These are phyloP conservation scores for Craseonycteris thonglongyai DNA, from an alignment of 2,113 vertebrate species.

Conservation along the genomic window DNA sequence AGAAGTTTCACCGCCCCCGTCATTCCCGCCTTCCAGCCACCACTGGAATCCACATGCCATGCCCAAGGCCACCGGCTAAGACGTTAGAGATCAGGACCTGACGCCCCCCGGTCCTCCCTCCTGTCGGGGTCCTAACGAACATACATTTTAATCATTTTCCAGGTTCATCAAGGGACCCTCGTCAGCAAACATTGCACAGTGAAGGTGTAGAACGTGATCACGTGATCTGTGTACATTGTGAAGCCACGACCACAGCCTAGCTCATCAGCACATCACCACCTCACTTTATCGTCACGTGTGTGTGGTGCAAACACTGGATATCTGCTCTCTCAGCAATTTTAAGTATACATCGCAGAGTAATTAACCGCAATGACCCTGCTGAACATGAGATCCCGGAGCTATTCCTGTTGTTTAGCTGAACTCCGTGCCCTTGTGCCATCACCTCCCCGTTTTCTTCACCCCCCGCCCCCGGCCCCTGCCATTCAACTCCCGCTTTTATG, in stretches of 20 bases:
- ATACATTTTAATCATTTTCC: neutral
- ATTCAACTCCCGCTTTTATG: neutral
- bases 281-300: neutral
- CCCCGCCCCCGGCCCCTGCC: neutral
- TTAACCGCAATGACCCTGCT: neutral
- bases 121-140: neutral
- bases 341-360: neutral
- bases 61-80: neutral
- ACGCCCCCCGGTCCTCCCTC: neutral
- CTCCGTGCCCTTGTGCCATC: neutral
- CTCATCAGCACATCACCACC: neutral
- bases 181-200: neutral
- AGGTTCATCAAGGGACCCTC: neutral
- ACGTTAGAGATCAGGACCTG: neutral
- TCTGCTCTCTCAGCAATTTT: neutral
- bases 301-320: neutral
- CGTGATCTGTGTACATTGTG: neutral
- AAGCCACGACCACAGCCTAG: neutral
- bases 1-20: neutral
- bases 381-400: neutral
- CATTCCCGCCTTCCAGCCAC: rapidly evolving
- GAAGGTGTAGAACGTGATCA: neutral
- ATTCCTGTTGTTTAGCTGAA: neutral
- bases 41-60: neutral
- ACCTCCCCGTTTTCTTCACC: neutral